phyloP scores from a whole-genome alignment of 1,140 invertebrate genomes.

The Himalopsyche phryganea region DNA sequence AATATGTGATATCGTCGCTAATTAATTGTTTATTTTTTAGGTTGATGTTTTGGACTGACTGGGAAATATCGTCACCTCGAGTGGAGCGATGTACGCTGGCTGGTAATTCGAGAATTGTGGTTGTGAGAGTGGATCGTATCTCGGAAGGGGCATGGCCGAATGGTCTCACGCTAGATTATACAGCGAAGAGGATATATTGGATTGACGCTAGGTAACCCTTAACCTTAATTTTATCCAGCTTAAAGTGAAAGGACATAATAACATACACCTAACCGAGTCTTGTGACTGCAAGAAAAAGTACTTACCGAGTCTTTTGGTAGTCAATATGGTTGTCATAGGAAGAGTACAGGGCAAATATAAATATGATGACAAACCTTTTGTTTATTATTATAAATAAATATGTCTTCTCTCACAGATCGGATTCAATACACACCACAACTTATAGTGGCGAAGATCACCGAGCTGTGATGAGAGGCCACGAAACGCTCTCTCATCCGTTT shows the following conservation, averaged over 20 bases:
- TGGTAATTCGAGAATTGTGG: constrained; percentile 59
- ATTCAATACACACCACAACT: constrained; percentile 77
- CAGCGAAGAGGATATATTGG: constrained; percentile 74
- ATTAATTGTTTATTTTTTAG: constrained; percentile 41
- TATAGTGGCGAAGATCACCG: constrained; percentile 75
- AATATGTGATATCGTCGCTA: too few species aligned
- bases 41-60: constrained; percentile 85
- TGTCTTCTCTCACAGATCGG: constrained; percentile 65
- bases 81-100: constrained; percentile 85
- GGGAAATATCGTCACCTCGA: constrained; percentile 76
- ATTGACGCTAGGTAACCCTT: constrained; percentile 70
- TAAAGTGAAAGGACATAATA: too few species aligned
- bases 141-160: constrained; percentile 82
- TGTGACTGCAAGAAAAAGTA: too few species aligned
- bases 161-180: constrained; percentile 80
- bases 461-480: constrained; percentile 63
- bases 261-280: too few species aligned
- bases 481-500: constrained; percentile 82
- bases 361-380: too few species aligned
- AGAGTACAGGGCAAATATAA: too few species aligned
- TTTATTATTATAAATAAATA: too few species aligned
- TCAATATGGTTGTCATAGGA: too few species aligned
- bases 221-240: too few species aligned
- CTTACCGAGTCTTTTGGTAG: too few species aligned
- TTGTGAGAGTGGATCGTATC: constrained; percentile 63